Evolutionary conservation across 2,113 vertebrate genomes (phyloP), one percentile per base, ranked within the genome.

Genomic region (Scophthalmus maximus): DNA sequence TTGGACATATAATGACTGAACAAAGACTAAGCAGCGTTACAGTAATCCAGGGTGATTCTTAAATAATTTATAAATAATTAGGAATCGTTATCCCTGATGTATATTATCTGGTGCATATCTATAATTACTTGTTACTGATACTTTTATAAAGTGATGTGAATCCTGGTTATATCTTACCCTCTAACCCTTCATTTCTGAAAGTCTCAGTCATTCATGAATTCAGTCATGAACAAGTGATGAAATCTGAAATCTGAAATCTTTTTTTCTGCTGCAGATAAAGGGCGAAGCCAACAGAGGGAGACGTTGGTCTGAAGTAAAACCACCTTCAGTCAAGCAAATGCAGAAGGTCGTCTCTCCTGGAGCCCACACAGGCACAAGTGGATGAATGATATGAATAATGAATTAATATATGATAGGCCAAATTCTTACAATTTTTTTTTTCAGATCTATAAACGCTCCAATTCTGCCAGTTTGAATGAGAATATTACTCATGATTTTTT

Each of bases 231-330:
- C 7, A 52, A 22, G 49, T 17, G 26, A 40, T 12, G n/a, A 38
- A n/a, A n/a, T n/a, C n/a, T n/a, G n/a, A n/a, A n/a, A n/a, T n/a
- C 18, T 25, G 36, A 40, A 27, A 15, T 25, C 2, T 64, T 62
- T 64, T 62, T 49, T 69, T 47, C 5, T 18, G 38, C 50, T 71
- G 81, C 52, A 72, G 42, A 12, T 78, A 26, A 75, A 47, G 26
- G 2, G 2, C 42, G 9, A 18, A 15, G 12, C 85, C 88, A 89
- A 68, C 42, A 90, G 85, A 66, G 82, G 87, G 83, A 30, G 63
- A 8, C 72, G 40, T 79, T 73, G 71, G 20, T 64, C 64, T 42
- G 44, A 3, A 38, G 17, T 30, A 14, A 42, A 65, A 67, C 0
- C 15, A 20, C 2, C 8, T 6, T 22, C 32, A 29, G 2, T 3